Percentiles rank a stretch among this genome's conserved stretches.
Conservation (phyloP, 2,888 invertebrate species). For the Cerastis rubricosa region DNA sequence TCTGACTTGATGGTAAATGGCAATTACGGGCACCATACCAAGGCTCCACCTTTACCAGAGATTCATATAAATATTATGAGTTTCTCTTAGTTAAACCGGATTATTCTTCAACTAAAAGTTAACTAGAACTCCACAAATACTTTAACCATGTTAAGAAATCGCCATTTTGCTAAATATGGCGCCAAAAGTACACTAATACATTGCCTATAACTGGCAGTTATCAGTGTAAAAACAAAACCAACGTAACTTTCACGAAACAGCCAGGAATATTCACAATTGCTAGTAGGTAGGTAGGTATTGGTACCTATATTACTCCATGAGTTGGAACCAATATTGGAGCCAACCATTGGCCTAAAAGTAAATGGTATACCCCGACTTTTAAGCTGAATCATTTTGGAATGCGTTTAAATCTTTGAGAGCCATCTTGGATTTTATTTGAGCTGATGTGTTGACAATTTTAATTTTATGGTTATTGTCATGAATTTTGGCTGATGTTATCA, state of each 20-base stretch:
- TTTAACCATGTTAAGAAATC: constrained; percentile 14
- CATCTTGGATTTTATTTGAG: constrained; percentile 28
- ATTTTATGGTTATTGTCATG: not conserved
- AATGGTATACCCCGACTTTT: constrained; percentile 39
- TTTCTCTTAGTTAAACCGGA: too few relatives aligned
- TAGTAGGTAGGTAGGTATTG: constrained; percentile 49
- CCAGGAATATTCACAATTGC: constrained; percentile 78
- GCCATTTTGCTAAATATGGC: constrained; percentile 23
- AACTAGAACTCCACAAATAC: not conserved
- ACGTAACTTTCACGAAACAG: constrained; percentile 73
- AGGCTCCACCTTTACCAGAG: too few relatives aligned
- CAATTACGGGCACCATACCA: too few relatives aligned
- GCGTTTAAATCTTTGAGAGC: constrained; percentile 22
- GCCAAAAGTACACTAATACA: constrained; percentile 34
- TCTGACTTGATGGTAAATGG: too few relatives aligned
- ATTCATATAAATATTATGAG: too few relatives aligned
- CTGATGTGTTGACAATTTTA: constrained; percentile 3
- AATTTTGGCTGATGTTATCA: not conserved
- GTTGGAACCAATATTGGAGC: constrained; percentile 37
- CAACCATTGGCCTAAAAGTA: constrained; percentile 25
- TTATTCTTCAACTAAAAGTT: not conserved
- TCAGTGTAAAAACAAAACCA: constrained; percentile 68
- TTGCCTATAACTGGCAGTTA: constrained; percentile 6
- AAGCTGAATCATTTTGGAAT: constrained; percentile 50
- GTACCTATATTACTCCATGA: constrained; percentile 29